Conservation (phyloP, 2,797 vertebrate genomes). For the Calcarius lapponicus region DNA sequence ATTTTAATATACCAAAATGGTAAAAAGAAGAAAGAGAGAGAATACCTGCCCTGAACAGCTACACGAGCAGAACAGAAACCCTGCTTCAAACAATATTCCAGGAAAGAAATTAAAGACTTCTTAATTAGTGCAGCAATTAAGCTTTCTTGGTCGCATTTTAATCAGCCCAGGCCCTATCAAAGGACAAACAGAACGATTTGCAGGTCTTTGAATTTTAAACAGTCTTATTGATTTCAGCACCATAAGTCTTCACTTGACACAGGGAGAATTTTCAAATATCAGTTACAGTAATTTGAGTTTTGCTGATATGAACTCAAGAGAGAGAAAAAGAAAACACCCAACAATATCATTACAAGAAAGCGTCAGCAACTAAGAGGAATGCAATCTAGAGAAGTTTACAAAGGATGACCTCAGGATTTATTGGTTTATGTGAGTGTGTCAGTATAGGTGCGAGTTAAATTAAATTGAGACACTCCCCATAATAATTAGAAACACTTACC, state of each 20-base stretch:
- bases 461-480: neutral
- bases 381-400: conserved; percentile 19
- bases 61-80: conserved; percentile 60
- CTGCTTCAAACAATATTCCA: conserved; percentile 82
- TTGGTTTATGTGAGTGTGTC: neutral
- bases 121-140: conserved; percentile 88
- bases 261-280: conserved; percentile 86
- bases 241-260: conserved; percentile 84
- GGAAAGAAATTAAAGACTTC: conserved; percentile 87
- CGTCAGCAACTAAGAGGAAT: conserved; percentile 39
- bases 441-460: neutral
- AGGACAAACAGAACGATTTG: conserved; percentile 98
- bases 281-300: conserved; percentile 78
- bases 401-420: conserved; percentile 1
- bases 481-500: conserved; percentile 23
- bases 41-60: conserved; percentile 75
- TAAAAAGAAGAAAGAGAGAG: conserved; percentile 42
- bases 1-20: conserved; percentile 47
- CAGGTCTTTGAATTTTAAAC: conserved; percentile 99
- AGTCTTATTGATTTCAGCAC: conserved; percentile 98
- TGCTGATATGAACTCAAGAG: conserved; percentile 68
- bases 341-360: neutral
- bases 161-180: conserved; percentile 88
- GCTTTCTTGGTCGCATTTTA: conserved; percentile 87
- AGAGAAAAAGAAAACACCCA: neutral